Evolutionary conservation across 1,140 invertebrate species (phyloP), one percentile per base, ranked within the genome.

Genomic region (Heterodera schachtii): DNA sequence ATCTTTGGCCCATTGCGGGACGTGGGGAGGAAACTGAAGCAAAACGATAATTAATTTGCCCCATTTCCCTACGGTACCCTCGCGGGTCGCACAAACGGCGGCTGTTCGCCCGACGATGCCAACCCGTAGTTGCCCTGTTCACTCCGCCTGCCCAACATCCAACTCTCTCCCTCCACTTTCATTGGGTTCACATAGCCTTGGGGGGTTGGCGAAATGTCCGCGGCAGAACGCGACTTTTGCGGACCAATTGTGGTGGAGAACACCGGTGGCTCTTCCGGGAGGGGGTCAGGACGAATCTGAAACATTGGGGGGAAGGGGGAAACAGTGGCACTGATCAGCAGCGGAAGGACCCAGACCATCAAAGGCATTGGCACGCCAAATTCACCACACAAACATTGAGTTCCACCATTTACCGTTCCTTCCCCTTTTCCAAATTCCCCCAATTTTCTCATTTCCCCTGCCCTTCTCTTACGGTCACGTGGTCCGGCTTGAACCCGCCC

Each of bases 401-500:
- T 49, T 49, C n/a, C n/a, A n/a, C n/a, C n/a, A n/a, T n/a, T n/a
- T n/a, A n/a, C n/a, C n/a, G n/a, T n/a, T n/a, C n/a, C n/a, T n/a
- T n/a, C n/a, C n/a, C n/a, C n/a, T n/a, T n/a, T n/a, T n/a, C n/a
- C n/a, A n/a, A n/a, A n/a, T n/a, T n/a, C n/a, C n/a, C n/a, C n/a
- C n/a, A n/a, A 49, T 19, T 60, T 11, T 60, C 0, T 60, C 16
- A 1, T 19, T 3, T 64, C 13, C 57, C 19, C 11, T 4, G 13
- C 57, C 19, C 4, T 64, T 19, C 19, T 19, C 64, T 64, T 44
- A 82, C 82, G 73, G 81, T 85, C 47, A 31, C n/a, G 49, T 88
- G 87, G 73, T 87, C 87, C 47, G 78, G 76, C 52, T 79, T 87
- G 80, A 89, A 89, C 88, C 88, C 52, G 75, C 49, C 52, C 86